Percentiles rank a stretch among this genome's conserved stretches.
These are phyloP conservation scores for Galagoides demidoff DNA, from an alignment of 2,797 vertebrate species.

Conservation along the genomic window DNA sequence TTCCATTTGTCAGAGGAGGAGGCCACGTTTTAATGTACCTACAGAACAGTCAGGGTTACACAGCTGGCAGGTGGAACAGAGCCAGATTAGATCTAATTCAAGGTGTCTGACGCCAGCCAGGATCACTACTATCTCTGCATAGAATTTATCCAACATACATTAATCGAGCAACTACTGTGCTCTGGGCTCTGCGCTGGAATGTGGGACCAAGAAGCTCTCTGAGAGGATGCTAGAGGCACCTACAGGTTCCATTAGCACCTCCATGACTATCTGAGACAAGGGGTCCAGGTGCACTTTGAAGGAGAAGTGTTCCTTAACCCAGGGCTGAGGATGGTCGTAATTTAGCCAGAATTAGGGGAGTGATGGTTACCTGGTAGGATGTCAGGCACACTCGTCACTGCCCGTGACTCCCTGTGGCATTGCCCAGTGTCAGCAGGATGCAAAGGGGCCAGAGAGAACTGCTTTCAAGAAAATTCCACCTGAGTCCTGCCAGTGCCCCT, in stretches of 20 bases:
- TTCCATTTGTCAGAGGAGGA: background rate
- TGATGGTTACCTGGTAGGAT: background rate
- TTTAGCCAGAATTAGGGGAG: background rate
- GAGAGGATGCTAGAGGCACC: accelerated
- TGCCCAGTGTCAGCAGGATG: background rate
- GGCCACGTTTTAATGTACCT: background rate
- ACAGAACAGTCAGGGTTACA: accelerated
- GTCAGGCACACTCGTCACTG: accelerated
- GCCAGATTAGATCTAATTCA: background rate
- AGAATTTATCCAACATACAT: background rate
- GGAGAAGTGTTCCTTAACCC: background rate
- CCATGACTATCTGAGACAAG: background rate
- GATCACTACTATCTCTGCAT: background rate
- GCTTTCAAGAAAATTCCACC: background rate
- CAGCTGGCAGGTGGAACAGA: background rate
- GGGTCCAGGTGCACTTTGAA: background rate
- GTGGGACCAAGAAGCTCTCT: background rate
- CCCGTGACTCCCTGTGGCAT: background rate
- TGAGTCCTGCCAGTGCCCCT: accelerated
- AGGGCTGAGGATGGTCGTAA: background rate
- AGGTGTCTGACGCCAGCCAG: background rate
- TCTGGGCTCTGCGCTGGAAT: background rate
- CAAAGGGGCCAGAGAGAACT: background rate
- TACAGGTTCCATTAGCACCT: accelerated
- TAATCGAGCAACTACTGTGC: background rate